Evolutionary conservation across 2,888 invertebrate species (phyloP), one percentile per base, ranked within the genome.

Genomic region (Phalera bucephala): DNA sequence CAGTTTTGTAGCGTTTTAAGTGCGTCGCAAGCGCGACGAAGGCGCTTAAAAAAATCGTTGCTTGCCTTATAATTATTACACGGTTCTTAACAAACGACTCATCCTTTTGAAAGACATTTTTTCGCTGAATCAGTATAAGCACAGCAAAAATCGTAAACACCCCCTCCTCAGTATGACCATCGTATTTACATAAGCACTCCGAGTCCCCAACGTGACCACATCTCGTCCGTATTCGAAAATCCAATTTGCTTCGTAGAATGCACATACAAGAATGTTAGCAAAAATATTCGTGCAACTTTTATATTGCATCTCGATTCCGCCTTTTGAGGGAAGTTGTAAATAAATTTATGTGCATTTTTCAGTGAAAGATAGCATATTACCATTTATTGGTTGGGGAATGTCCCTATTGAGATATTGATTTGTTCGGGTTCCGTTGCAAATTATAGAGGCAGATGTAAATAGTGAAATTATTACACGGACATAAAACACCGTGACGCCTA

Each of bases 211-310:
- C 50, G 45, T 60, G 54, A 57, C 61, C 63, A 45, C 52, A 45
- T 53, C 53, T 14, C 41, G 38, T 20, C 43, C 33, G 40, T 37
- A 46, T 21, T 30, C 30, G 30, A 40, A 47, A 64, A 62, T 70
- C 63, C 62, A 66, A 65, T 67, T 69, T 65, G 49, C 50, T 37
- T 33, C 50, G 14, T 14, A 48, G 44, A 50, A 47, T 46, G 45
- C 45, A 45, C 28, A 26, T 47, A 47, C 46, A 53, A 51, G 45
- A 56, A 52, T 48, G 33, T 32, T 34, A 39, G 45, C 45, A 45
- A 52, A 44, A 52, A 52, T 50, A 52, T 58, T 46, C 48, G 30
- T 33, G 25, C 40, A 40, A 57, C 44, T 49, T 58, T 52, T 55
- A 40, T 44, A 41, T 59, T 46, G 40, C 41, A 45, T 19, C 20